Percentiles rank a stretch among this genome's conserved stretches.
phyloP scores from a whole-genome alignment of 2,888 invertebrate species.

The Coelogynopora nodosa region DNA sequence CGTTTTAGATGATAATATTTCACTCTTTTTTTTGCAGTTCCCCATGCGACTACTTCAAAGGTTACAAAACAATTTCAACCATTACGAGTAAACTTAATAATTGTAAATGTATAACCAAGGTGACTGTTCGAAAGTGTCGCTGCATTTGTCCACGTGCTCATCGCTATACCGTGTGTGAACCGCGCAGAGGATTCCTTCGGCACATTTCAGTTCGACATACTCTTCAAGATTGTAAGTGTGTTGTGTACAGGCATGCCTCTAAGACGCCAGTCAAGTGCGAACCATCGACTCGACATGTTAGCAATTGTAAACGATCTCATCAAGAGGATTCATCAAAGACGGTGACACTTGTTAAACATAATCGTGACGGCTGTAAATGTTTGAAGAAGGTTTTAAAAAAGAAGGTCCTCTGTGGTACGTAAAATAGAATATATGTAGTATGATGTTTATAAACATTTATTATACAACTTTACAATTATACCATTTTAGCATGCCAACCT shows the following conservation, averaged over 20 bases:
- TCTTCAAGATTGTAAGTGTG: conserved; percentile 23
- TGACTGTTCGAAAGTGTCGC: conserved; percentile 28
- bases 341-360: background rate
- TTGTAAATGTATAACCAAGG: conserved; percentile 9
- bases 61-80: conserved; percentile 30
- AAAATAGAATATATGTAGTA: too few species aligned
- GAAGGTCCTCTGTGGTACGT: conserved; percentile 27
- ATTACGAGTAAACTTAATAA: background rate
- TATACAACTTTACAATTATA: too few species aligned
- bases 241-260: conserved; percentile 23
- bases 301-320: background rate
- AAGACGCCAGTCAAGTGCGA: conserved; percentile 2
- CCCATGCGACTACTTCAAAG: conserved; percentile 25
- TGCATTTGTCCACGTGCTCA: conserved; percentile 11
- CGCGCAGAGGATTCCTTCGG: background rate
- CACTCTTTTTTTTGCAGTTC: background rate
- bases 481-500: conserved; percentile 30
- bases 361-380: conserved; percentile 36
- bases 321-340: background rate
- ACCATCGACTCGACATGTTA: background rate
- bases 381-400: background rate
- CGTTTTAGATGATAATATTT: too few species aligned
- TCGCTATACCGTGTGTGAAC: conserved; percentile 29
- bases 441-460: too few species aligned
- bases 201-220: conserved; percentile 17